Evolutionary conservation across 2,797 vertebrate species (phyloP), one percentile per base, ranked within the genome.

Genomic region (Gouania willdenowi): DNA sequence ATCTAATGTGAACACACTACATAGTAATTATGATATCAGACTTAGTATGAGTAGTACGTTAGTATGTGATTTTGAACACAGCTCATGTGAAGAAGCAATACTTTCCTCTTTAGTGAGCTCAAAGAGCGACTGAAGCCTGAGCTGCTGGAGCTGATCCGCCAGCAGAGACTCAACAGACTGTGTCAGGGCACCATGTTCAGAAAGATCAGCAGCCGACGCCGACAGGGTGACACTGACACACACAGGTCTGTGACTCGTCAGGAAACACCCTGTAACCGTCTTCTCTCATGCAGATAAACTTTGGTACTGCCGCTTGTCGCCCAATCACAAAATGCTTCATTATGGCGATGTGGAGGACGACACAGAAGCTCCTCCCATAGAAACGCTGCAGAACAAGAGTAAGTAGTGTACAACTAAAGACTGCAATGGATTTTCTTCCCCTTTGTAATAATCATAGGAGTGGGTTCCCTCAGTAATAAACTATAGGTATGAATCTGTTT

Each of bases 271-370:
- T 11, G 14, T 22, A 6, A 17, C 39, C 16, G 3, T 10, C 8
- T 19, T n/a, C 10, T 32, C 6, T 3, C 5, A 7, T 23, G 14
- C 71, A 99, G 96, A 99, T 76, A 98, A 98, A 62, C 78, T 95
- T 47, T 99, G 95, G 96, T 98, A 92, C 84, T 99, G 96, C 53
- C 93, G 95, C 34, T 74, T 99, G 54, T 97, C 96, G 0, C 94
- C 93, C 30, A 98, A 99, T 77, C 92, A 95, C 86, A 98, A 99
- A 77, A 90, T 99, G 62, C 89, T 99, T 51, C 95, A 98, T 81
- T 98, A 93, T 0, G 96, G 94, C 3, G 95, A 98, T 0, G 79
- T 94, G 53, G 94, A 95, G 6, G 94, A 94, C 10, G 91, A 92
- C 2, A 33, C 54, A 0, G 72, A 82, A 1, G 88, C 38, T 0